Base-by-base conservation (phyloP, 2,888 invertebrate species). In the Dilophus febrilis region DNA sequence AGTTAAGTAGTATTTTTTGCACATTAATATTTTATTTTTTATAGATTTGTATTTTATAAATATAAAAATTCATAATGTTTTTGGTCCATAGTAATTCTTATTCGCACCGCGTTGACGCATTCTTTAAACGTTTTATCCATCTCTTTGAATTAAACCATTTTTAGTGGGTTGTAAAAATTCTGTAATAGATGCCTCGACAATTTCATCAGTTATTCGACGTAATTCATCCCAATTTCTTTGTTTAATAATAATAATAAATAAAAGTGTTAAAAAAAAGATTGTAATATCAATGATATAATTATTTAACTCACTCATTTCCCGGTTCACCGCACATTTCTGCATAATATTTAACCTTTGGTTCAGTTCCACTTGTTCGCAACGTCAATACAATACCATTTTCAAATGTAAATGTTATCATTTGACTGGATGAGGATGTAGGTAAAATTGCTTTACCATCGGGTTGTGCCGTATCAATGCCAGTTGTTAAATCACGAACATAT, bases 261-360 rank as follows among this genome's bases (percentile, higher is more conserved):
- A 36, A 14, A 17, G 26, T 36, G 17, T 31, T 38, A 36, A 39
- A n/a, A 27, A 3, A 33, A 10, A 22, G 7, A 8, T 18, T 34
- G 13, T 17, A 18, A 10, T 10, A 19, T 3, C 19, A 17, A 26
- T 35, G 1, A 10, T 11, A 28, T 28, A 28, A 28, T 28, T 28
- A 11, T 29, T 65, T 63, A 77, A 74, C 64, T 68, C 50, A n/a
- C n/a, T n/a, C 67, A 14, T 66, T 66, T n/a, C n/a, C n/a, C 12
- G 79, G 77, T 34, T 68, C 57, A 43, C 80, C 78, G 48, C 84
- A 78, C 41, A 90, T 67, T 61, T 95, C 98, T 1, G 88, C 83
- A 64, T 99, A 99, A 64, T 94, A 99, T 66, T 99, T 99, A 51
- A 99, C 75, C 63, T 99, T 99, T 32, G 98, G 98, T 60, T 99